phyloP scores from a whole-genome alignment of 2,113 vertebrate genomes.

The Cyrtonyx montezumae region DNA sequence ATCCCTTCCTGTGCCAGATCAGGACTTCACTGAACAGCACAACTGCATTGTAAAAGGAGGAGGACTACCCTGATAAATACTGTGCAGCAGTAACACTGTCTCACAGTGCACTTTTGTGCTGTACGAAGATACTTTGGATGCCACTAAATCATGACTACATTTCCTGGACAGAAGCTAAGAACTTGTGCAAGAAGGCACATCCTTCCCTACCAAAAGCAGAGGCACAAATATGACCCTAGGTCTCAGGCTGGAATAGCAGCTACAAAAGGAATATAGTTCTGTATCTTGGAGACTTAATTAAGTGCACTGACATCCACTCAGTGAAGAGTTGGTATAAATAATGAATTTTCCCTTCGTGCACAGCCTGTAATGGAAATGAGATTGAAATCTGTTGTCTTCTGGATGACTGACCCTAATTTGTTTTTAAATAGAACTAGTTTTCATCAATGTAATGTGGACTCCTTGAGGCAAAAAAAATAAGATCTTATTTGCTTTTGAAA shows the following conservation, averaged over 20 bases:
- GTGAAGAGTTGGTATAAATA: constrained; percentile 49
- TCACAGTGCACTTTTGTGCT: neutral
- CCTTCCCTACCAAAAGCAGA: neutral
- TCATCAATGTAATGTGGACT: constrained; percentile 40
- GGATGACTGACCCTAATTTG: constrained; percentile 36
- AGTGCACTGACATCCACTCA: neutral
- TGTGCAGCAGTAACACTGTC: neutral
- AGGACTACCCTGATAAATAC: neutral
- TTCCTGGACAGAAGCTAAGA: neutral
- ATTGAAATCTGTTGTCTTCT: constrained; percentile 39
- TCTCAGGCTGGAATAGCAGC: neutral
- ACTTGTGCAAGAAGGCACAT: neutral
- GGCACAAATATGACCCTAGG: neutral
- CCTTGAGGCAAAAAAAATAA: constrained; percentile 12
- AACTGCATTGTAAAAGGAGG: neutral
- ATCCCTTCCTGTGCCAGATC: neutral
- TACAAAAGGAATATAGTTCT: constrained; percentile 18
- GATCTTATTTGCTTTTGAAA: neutral
- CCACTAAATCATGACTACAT: neutral
- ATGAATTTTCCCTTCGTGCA: constrained; percentile 15
- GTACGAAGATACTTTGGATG: neutral
- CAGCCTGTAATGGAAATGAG: constrained; percentile 35
- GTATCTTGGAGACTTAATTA: constrained; percentile 32
- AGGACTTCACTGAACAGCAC: rapidly evolving
- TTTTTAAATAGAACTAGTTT: constrained; percentile 49